Evolutionary conservation across 2,888 invertebrate genomes (phyloP).

Genomic region (Hydriomena furcata): DNA sequence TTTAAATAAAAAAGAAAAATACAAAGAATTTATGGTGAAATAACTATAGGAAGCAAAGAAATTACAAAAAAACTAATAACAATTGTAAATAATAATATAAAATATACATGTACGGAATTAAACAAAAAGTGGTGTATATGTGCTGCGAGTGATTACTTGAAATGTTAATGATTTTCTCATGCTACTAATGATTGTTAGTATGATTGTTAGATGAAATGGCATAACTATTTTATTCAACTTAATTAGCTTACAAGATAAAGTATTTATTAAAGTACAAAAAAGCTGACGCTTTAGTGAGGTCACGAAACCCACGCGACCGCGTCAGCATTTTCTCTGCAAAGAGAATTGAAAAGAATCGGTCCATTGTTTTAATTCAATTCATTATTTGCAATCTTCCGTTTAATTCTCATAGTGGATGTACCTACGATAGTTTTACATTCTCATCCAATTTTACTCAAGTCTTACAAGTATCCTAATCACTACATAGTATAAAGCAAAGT

Average conservation of each 20-base stretch:
- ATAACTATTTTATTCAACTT: slow-evolving; percentile 5
- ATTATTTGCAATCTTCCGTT: slow-evolving; percentile 17
- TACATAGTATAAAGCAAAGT: too few relatives aligned
- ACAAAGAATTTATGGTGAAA: too few relatives aligned
- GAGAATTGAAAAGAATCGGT: slow-evolving; percentile 10
- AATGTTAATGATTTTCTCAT: too few relatives aligned
- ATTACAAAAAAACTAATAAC: too few relatives aligned
- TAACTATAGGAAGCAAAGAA: too few relatives aligned
- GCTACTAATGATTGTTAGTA: too few relatives aligned
- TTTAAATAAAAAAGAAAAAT: too few relatives aligned
- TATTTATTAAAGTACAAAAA: neutral
- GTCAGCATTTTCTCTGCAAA: slow-evolving; percentile 23
- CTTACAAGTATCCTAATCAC: neutral
- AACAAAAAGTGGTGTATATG: too few relatives aligned
- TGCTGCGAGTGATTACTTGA: too few relatives aligned
- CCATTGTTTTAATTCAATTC: slow-evolving; percentile 23
- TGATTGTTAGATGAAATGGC: neutral
- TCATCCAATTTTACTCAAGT: neutral
- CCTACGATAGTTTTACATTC: slow-evolving; percentile 8
- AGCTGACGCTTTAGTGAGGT: slow-evolving; percentile 6
- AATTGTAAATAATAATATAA: too few relatives aligned
- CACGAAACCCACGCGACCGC: slow-evolving; percentile 6
- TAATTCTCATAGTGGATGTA: slow-evolving; percentile 5
- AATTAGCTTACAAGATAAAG: slow-evolving; percentile 7
- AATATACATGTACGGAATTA: too few relatives aligned